phyloP scores from a whole-genome alignment of 2,113 vertebrate genomes.

The Pao palembangensis region DNA sequence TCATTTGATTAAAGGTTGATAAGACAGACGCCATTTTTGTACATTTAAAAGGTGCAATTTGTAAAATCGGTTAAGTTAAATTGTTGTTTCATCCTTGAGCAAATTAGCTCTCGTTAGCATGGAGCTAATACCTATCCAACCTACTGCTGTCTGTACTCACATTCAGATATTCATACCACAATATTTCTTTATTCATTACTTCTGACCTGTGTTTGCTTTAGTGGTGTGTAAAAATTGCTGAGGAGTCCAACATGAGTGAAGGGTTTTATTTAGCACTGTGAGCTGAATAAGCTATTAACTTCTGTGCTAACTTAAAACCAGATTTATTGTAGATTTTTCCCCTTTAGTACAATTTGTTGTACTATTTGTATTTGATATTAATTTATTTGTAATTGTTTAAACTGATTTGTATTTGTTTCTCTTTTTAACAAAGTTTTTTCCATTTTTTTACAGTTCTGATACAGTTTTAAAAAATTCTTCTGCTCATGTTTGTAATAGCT shows the following conservation, averaged over 20 bases:
- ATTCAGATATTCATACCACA: too few species aligned
- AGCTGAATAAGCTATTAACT: constrained; percentile 25
- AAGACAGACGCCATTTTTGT: not conserved
- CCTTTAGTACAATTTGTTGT: constrained; percentile 23
- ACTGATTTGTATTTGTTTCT: constrained; percentile 49
- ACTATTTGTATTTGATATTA: constrained; percentile 47
- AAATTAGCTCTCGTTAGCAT: too few species aligned
- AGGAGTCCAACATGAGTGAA: constrained; percentile 2
- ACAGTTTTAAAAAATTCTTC: constrained; percentile 14
- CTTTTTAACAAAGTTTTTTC: constrained; percentile 27
- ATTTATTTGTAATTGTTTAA: constrained; percentile 70
- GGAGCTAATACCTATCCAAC: too few species aligned
- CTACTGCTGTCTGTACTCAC: too few species aligned
- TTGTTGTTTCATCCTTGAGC: too few species aligned
- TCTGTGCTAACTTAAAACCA: constrained; percentile 27
- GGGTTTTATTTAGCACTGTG: constrained; percentile 7
- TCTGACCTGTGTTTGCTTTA: constrained; percentile 8
- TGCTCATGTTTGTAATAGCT: constrained; percentile 6
- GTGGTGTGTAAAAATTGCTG: constrained; percentile 9
- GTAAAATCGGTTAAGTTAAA: not conserved
- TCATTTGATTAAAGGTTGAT: constrained; percentile 25
- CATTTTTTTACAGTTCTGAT: constrained; percentile 17
- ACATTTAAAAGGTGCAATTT: constrained; percentile 11
- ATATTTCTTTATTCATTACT: too few species aligned
- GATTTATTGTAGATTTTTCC: constrained; percentile 16